These are phyloP conservation scores for Myripristis jacobus DNA, from an alignment of 2,797 vertebrate genomes.

Conservation along the genomic window DNA sequence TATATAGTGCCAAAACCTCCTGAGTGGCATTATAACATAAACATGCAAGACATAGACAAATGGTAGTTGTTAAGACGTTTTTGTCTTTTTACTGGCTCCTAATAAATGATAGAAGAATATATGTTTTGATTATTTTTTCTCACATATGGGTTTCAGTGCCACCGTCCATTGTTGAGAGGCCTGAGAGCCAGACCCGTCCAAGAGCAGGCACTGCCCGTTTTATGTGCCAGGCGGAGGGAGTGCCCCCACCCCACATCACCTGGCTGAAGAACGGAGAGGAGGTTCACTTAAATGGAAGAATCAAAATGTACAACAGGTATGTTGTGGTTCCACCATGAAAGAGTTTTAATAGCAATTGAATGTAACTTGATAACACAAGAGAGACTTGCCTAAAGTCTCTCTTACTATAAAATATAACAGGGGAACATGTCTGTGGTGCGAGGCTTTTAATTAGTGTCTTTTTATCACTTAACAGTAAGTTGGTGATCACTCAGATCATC, in stretches of 20 bases:
- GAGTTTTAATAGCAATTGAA: not conserved
- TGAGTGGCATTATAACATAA: not conserved
- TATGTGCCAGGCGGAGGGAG: constrained; percentile 93
- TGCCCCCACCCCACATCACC: constrained; percentile 90
- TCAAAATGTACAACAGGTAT: constrained; percentile 98
- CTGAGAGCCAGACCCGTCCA: constrained; percentile 96
- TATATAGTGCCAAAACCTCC: not conserved
- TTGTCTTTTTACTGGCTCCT: not conserved
- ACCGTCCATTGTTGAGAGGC: constrained; percentile 92
- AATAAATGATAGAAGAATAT: not conserved
- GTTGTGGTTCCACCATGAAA: not conserved
- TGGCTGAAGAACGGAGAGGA: constrained; percentile 96
- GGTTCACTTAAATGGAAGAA: constrained; percentile 94
- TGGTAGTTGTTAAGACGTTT: not conserved
- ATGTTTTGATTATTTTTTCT: constrained; percentile 17
- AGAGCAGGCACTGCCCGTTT: constrained; percentile 97
- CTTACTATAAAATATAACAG: not conserved
- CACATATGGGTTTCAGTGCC: constrained; percentile 82
- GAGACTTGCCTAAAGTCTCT: not conserved
- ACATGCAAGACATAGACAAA: not conserved
- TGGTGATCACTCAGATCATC: constrained; percentile 99
- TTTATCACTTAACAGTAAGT: constrained; percentile 85
- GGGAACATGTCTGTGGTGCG: not conserved
- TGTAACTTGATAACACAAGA: not conserved
- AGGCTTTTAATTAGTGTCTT: not conserved